Evolutionary conservation across 1,140 invertebrate genomes (phyloP), one percentile per base, ranked within the genome.

Genomic region (Lepidurus apus): DNA sequence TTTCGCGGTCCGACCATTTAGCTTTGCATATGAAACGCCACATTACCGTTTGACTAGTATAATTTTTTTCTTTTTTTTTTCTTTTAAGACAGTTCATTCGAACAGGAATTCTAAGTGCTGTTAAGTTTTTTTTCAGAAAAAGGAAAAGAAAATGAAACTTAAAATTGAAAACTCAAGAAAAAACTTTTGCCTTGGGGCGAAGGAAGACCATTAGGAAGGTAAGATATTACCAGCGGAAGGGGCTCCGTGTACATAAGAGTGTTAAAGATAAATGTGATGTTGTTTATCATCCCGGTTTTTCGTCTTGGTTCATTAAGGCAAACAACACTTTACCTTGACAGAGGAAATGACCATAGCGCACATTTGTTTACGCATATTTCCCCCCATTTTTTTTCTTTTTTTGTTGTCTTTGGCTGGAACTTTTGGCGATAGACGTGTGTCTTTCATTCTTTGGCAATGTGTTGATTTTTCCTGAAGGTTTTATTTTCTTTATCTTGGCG

Each of bases 11-110:
- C 1, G 90, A 91, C 82, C 90, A 91, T 82, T 83, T 91, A 34
- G 87, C 89, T n/a, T 85, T 90, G 9, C 90, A 91, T 84, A 89
- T 89, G 87, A 90, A 90, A 82, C 83, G 89, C 34, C 89, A 90
- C 81, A 83, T 85, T 53, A 83, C 80, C 43, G 84, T 84, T 78
- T 85, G 78, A 80, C 53, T 21, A 21, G 34, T 34, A 34, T 34
- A 34, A 4, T 34, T 34, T 3, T 34, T 34, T 4, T 3, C 34
- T 0, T 3, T 34, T 34, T 34, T 34, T 34, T 34, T 34, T 4
- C 4, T 2, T 34, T 34, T 34, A 34, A 34, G 34, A 3, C 34
- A 34, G 4, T 34, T 34, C 34, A 34, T 34, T 34, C 34, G 4
- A 34, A 34, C 34, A 34, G 45, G 45, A 34, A 10, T 47, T 47